Evolutionary conservation across 2,888 invertebrate species (phyloP).

Genomic region (Hydrotaea diabolus): DNA sequence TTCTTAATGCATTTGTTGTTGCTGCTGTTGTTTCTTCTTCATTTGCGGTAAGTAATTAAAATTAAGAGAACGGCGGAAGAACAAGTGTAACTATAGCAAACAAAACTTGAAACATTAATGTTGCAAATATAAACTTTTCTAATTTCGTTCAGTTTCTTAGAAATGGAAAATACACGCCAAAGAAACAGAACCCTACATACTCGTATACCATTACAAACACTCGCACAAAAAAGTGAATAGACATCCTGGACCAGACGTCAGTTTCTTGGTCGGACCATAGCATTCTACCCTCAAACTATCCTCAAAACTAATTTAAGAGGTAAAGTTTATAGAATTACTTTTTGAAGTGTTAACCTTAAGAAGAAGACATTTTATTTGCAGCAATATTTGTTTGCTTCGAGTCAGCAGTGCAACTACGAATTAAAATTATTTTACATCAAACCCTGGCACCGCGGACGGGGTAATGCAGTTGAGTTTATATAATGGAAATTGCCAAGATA

Average conservation of each 20-base stretch:
- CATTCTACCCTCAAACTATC: neutral
- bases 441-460: too few relatives aligned
- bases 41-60: slow-evolving; percentile 66
- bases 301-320: slow-evolving; percentile 30
- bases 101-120: slow-evolving; percentile 62
- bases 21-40: slow-evolving; percentile 13
- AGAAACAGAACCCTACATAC: slow-evolving; percentile 20
- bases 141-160: neutral
- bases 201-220: neutral
- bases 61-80: slow-evolving; percentile 35
- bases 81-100: slow-evolving; percentile 15
- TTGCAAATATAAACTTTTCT: slow-evolving; percentile 34
- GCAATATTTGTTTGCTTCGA: neutral
- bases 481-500: too few relatives aligned
- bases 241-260: neutral
- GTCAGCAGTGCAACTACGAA: too few relatives aligned
- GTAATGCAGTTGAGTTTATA: too few relatives aligned
- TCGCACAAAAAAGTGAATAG: neutral
- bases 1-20: slow-evolving; percentile 48
- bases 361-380: neutral
- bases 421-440: too few relatives aligned
- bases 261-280: neutral
- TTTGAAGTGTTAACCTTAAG: slow-evolving; percentile 53
- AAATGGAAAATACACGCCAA: slow-evolving; percentile 27
- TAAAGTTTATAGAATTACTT: slow-evolving; percentile 58